Conservation (phyloP, 2,797 vertebrate species). For the Chaetodon trifasciatus region DNA sequence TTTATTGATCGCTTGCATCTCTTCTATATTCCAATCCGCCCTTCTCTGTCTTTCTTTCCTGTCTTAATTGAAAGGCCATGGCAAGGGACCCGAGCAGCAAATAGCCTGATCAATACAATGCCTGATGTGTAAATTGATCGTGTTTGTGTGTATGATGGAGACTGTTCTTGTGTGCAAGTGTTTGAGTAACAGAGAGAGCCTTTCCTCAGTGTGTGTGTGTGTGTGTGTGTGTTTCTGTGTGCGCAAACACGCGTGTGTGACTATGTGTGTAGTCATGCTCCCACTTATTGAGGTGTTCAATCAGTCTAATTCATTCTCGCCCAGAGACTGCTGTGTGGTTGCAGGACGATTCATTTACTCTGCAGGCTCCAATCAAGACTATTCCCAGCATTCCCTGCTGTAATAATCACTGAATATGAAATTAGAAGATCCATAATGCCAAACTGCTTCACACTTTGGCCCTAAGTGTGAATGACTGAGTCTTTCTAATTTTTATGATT, state of each 20-base stretch:
- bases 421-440: slow-evolving; percentile 75
- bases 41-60: slow-evolving; percentile 54
- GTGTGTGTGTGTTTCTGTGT: slow-evolving; percentile 22
- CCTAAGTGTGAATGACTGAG: not conserved
- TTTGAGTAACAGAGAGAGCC: slow-evolving; percentile 56
- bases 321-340: slow-evolving; percentile 84
- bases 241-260: slow-evolving; percentile 11
- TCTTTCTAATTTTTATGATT: slow-evolving; percentile 14
- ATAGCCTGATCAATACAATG: slow-evolving; percentile 85
- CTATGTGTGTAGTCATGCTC: slow-evolving; percentile 50
- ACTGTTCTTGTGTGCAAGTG: slow-evolving; percentile 45
- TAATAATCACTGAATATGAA: slow-evolving; percentile 84
- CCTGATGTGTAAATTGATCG: slow-evolving; percentile 87
- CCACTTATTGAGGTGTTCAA: slow-evolving; percentile 87
- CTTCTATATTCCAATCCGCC: slow-evolving; percentile 65
- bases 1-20: slow-evolving; percentile 47
- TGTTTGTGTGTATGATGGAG: slow-evolving; percentile 53
- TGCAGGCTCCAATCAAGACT: slow-evolving; percentile 86
- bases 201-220: slow-evolving; percentile 11
- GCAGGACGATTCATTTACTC: slow-evolving; percentile 87
- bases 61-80: slow-evolving; percentile 85
- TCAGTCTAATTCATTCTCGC: slow-evolving; percentile 87
- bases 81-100: slow-evolving; percentile 80
- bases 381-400: slow-evolving; percentile 84
- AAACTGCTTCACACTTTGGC: slow-evolving; percentile 52